Base-by-base conservation (phyloP, 2,888 invertebrate species). In the Invenusta paracnida region DNA sequence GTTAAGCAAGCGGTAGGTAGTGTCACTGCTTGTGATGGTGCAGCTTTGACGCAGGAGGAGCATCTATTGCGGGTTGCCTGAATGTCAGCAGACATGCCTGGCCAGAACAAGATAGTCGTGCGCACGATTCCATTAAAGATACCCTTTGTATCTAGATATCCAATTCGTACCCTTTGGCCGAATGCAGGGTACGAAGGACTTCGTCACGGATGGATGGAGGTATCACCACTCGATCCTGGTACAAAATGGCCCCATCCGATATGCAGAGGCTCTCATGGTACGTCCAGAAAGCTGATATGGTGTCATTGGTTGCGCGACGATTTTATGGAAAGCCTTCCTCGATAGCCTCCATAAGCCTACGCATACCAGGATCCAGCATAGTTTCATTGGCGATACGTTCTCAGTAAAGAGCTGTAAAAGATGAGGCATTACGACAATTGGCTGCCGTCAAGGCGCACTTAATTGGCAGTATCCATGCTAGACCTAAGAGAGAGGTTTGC, bases 221-320 rank as follows among this genome's bases (percentile, higher is more conserved):
- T 2, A 73, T 73, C 25, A n/a, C 73, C 27, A n/a, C 27, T n/a
- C 25, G 73, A 73, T 73, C 25, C 73, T 73, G 73, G 27, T 73
- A 73, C 73, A 73, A 73, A 73, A 73, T 73, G 27, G 11, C 73
- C 73, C 73, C 73, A 73, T n/a, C 27, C 27, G 73, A 73, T 73
- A 73, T n/a, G 27, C 73, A 73, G 73, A 73, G 73, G 27, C 73
- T 73, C 11, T 73, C 73, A n/a, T 23, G 73, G 73, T 73, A 73
- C 25, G 73, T 73, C 73, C 73, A 73, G 73, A 73, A 73, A 73
- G 73, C 73, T 73, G 73, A 5, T 73, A 73, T 23, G 73, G 73
- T 73, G 73, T 73, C 73, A 73, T 73, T 23, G 2, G 73, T 73
- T 73, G 23, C 2, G 17, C 73, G 73, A 73, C 73, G 73, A 23